Conservation (phyloP, 2,113 vertebrate species). For the Cyprinus carpio region DNA sequence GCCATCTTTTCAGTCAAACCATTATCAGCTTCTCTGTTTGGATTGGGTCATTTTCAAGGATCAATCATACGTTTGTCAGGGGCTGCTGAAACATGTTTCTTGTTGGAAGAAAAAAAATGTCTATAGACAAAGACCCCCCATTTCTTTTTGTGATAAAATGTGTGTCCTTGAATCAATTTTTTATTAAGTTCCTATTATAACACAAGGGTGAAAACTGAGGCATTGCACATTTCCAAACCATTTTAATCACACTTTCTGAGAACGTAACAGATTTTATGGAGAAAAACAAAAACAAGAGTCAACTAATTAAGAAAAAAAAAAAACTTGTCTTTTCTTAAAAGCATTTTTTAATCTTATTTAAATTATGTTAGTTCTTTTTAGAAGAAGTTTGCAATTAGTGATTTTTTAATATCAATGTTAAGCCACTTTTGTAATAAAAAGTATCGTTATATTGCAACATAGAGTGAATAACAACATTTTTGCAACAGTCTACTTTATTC, state of each 20-base stretch:
- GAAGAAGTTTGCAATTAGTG: neutral
- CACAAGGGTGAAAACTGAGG: neutral
- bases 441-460: neutral
- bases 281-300: neutral
- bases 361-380: neutral
- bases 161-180: constrained; percentile 40
- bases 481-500: constrained; percentile 3
- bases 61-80: constrained; percentile 54
- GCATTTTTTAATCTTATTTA: neutral
- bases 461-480: neutral
- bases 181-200: constrained; percentile 34
- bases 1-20: constrained; percentile 60
- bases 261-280: neutral
- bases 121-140: constrained; percentile 43
- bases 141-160: constrained; percentile 47
- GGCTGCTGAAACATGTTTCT: constrained; percentile 44
- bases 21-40: constrained; percentile 60
- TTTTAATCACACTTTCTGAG: neutral
- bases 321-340: neutral
- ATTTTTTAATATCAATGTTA: neutral
- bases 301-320: neutral
- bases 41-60: constrained; percentile 58
- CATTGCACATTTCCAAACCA: neutral
- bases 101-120: constrained; percentile 38
- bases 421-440: neutral